phyloP scores from a whole-genome alignment of 1,140 invertebrate species.

The Lerema accius region DNA sequence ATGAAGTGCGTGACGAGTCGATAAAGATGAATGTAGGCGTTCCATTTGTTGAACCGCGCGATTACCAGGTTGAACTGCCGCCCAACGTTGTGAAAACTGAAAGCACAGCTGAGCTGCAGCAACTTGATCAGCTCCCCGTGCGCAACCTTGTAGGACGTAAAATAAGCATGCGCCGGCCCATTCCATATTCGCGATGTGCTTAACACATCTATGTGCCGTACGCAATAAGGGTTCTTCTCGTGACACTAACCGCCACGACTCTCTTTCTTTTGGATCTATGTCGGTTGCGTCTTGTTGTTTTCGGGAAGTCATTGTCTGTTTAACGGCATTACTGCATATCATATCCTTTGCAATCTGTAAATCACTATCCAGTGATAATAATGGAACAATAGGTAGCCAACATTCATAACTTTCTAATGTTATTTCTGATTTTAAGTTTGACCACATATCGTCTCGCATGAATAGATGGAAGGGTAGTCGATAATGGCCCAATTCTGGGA shows the following conservation, averaged over 20 bases:
- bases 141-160: constrained; percentile 77
- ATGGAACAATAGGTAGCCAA: constrained; percentile 73
- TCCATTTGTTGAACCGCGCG: constrained; percentile 79
- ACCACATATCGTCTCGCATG: constrained; percentile 78
- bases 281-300: constrained; percentile 58
- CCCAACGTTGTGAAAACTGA: constrained; percentile 82
- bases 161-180: constrained; percentile 81
- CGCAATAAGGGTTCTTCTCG: constrained; percentile 71
- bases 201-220: constrained; percentile 75
- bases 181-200: constrained; percentile 79
- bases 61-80: constrained; percentile 77
- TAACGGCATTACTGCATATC: constrained; percentile 80
- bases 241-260: constrained; percentile 68
- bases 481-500: constrained; percentile 79
- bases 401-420: constrained; percentile 77
- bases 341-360: constrained; percentile 76
- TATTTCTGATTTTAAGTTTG: constrained; percentile 79
- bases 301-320: constrained; percentile 78
- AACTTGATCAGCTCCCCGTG: constrained; percentile 83
- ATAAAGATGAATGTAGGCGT: constrained; percentile 81
- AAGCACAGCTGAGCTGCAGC: constrained; percentile 84
- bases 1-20: constrained; percentile 83
- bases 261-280: constrained; percentile 53
- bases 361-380: constrained; percentile 69
- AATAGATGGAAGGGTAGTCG: constrained; percentile 78